Percentiles rank a stretch among this genome's conserved stretches.
phyloP scores from a whole-genome alignment of 2,888 invertebrate species.

The Cerceris rybyensis region DNA sequence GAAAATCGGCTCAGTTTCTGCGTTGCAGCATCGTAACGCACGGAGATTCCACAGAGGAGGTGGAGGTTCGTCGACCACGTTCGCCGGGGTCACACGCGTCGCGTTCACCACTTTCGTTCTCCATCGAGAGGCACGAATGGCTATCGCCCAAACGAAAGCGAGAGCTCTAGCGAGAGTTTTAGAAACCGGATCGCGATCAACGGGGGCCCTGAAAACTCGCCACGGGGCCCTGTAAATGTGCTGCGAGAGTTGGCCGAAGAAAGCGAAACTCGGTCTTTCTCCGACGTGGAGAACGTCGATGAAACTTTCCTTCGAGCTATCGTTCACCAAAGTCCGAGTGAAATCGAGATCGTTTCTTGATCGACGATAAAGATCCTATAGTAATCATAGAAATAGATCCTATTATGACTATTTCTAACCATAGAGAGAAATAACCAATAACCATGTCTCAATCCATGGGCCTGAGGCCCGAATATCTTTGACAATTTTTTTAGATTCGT shows the following conservation, averaged over 20 bases:
- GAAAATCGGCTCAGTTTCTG: no score
- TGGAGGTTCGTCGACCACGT: slow-evolving; percentile 69
- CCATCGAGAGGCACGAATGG: slow-evolving; percentile 60
- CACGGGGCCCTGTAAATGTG: slow-evolving; percentile 61
- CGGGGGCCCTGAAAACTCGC: slow-evolving; percentile 70
- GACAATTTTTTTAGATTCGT: no score
- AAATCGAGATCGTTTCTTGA: not conserved
- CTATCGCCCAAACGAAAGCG: slow-evolving; percentile 69
- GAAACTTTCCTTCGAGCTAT: slow-evolving; percentile 49
- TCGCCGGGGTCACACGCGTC: slow-evolving; percentile 17
- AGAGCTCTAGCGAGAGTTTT: slow-evolving; percentile 74
- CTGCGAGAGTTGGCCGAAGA: slow-evolving; percentile 71
- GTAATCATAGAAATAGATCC: not conserved
- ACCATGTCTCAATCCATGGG: no score
- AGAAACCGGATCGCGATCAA: slow-evolving; percentile 76
- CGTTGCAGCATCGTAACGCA: slow-evolving; percentile 16
- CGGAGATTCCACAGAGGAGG: slow-evolving; percentile 32
- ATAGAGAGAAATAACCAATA: no score
- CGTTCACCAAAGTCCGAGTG: not conserved
- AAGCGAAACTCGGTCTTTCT: slow-evolving; percentile 72
- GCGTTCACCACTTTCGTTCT: slow-evolving; percentile 67
- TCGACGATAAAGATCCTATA: not conserved
- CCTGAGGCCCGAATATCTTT: no score
- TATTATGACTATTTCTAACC: not conserved
- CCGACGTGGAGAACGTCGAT: slow-evolving; percentile 35